Evolutionary conservation across 1,140 invertebrate genomes (phyloP).

Genomic region (Neuroterus valhalla): DNA sequence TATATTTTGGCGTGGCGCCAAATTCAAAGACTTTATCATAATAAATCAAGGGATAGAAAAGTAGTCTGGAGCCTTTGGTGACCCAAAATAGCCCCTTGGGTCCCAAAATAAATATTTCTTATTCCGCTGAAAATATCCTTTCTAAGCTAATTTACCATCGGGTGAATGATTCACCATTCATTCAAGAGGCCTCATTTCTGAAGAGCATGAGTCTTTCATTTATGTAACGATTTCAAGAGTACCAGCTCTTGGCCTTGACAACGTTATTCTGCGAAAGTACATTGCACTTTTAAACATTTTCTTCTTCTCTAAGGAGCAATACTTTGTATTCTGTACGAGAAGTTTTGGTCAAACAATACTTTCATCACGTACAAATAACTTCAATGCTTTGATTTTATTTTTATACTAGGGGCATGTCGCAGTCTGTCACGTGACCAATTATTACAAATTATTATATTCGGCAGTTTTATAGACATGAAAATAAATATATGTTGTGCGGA

Average conservation of each 20-base stretch:
- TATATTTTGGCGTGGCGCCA: too few species aligned
- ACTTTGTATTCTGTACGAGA: background rate
- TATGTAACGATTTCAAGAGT: constrained; percentile 2
- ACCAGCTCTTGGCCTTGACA: constrained; percentile 14
- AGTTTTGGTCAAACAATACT: background rate
- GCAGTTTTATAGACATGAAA: too few species aligned
- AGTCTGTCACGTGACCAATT: too few species aligned
- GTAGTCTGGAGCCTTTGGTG: too few species aligned
- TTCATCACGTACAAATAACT: background rate
- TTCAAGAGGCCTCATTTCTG: constrained; percentile 7
- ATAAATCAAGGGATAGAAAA: too few species aligned
- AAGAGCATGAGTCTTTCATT: background rate
- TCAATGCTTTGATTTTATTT: background rate
- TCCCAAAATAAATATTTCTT: too few species aligned
- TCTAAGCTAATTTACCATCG: background rate
- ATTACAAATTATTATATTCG: too few species aligned
- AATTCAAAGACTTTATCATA: too few species aligned
- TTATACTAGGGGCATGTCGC: too few species aligned
- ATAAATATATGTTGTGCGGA: too few species aligned
- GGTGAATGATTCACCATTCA: background rate
- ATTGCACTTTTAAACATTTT: constrained; percentile 15
- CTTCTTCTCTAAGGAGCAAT: background rate
- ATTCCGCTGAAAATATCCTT: too few species aligned
- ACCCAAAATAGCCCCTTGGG: too few species aligned
- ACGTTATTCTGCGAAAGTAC: constrained; percentile 26